phyloP scores from a whole-genome alignment of 2,888 invertebrate genomes.

The Latrodectus hesperus region DNA sequence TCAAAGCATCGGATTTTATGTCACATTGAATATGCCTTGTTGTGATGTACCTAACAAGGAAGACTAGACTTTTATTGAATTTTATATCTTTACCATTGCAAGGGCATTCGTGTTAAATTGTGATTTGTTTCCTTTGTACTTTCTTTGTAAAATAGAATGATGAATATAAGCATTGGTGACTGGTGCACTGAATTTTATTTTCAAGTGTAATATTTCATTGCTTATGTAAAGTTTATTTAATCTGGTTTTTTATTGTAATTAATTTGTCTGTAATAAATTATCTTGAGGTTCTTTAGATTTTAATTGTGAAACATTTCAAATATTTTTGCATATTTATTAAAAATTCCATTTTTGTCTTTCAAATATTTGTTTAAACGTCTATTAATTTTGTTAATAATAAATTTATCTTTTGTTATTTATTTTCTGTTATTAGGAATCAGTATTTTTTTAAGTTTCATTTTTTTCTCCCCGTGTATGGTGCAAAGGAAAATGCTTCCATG shows the following conservation, averaged over 20 bases:
- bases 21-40: conserved; percentile 20
- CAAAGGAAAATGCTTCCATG: conserved; percentile 4
- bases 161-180: conserved; percentile 20
- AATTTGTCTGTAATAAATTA: too few relatives aligned
- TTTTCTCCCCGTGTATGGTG: background rate
- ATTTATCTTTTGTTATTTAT: too few relatives aligned
- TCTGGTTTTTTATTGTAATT: background rate
- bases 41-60: conserved; percentile 2
- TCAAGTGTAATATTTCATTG: background rate
- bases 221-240: background rate
- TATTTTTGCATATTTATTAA: too few relatives aligned
- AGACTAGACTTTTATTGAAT: conserved; percentile 31
- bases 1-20: conserved; percentile 30
- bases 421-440: too few relatives aligned
- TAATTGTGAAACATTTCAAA: too few relatives aligned
- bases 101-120: conserved; percentile 24
- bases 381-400: too few relatives aligned
- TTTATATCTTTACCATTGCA: conserved; percentile 34
- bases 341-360: too few relatives aligned
- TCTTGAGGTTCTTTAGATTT: too few relatives aligned
- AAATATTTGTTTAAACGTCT: too few relatives aligned
- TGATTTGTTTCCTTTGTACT: conserved; percentile 28
- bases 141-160: conserved; percentile 32
- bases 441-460: background rate
- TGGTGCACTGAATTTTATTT: conserved; percentile 17